Conservation (phyloP, 2,113 vertebrate genomes). For the Uropsilus gracilis region DNA sequence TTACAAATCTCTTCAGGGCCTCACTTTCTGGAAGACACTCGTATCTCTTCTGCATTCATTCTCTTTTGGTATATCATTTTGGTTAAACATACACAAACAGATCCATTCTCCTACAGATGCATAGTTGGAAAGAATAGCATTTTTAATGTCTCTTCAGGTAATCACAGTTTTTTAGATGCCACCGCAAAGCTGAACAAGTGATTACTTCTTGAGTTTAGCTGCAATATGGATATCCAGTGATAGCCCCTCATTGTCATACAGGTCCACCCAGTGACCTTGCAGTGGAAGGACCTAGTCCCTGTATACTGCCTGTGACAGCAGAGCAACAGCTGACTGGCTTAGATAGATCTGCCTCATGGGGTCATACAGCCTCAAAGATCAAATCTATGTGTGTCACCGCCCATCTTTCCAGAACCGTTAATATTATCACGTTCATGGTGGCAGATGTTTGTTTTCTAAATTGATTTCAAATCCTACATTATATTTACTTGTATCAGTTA, state of each 20-base stretch:
- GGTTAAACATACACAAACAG: not conserved
- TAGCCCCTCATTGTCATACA: not conserved
- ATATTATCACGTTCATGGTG: not conserved
- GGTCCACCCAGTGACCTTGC: not conserved
- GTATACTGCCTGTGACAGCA: not conserved
- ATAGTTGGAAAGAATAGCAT: not conserved
- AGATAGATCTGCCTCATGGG: not conserved
- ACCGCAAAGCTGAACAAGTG: not conserved
- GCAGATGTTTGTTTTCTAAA: not conserved
- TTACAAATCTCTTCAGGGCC: not conserved
- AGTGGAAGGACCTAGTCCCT: rapidly evolving
- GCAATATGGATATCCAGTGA: too few relatives aligned
- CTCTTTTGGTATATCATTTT: not conserved
- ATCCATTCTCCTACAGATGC: not conserved
- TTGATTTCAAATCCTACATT: too few relatives aligned
- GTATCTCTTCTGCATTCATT: not conserved
- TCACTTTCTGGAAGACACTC: not conserved
- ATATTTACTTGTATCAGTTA: too few relatives aligned
- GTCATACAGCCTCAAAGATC: not conserved
- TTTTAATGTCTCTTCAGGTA: not conserved
- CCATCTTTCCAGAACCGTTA: not conserved
- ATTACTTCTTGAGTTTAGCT: not conserved
- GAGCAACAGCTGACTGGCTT: not conserved
- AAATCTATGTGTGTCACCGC: not conserved
- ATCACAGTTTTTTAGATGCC: not conserved